Percentiles rank a stretch among this genome's conserved stretches.
These are phyloP conservation scores for Camptogramma bilineatum DNA, from an alignment of 2,888 invertebrate species.

Conservation along the genomic window DNA sequence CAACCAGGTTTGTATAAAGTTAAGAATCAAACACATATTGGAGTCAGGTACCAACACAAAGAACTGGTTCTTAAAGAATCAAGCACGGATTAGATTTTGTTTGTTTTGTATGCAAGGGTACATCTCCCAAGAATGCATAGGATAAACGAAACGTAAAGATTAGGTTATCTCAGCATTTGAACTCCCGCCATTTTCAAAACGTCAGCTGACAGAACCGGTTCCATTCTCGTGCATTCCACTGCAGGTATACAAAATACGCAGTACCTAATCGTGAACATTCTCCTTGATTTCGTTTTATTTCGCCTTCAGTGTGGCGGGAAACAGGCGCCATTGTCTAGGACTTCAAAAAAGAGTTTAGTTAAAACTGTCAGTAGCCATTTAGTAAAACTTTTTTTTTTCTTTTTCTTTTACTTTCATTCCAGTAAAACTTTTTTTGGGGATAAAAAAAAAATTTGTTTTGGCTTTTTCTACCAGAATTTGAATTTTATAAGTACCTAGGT, in stretches of 20 bases:
- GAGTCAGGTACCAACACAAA: too few species aligned
- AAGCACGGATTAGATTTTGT: too few species aligned
- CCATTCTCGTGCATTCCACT: constrained; percentile 65
- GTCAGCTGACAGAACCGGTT: constrained; percentile 80
- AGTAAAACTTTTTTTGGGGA: too few species aligned
- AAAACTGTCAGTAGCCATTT: constrained; percentile 17
- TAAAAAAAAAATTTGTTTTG: too few species aligned
- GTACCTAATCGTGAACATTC: constrained; percentile 64
- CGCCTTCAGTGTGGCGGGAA: constrained; percentile 27
- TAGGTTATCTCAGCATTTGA: constrained; percentile 42
- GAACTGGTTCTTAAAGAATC: too few species aligned
- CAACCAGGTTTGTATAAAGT: too few species aligned
- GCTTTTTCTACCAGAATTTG: too few species aligned
- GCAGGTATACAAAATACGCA: constrained; percentile 62
- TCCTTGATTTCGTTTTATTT: constrained; percentile 60
- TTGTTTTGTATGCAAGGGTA: too few species aligned
- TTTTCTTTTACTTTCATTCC: constrained; percentile 5
- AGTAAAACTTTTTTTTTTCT: constrained; percentile 15
- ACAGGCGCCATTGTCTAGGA: constrained; percentile 11
- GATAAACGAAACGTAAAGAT: constrained; percentile 44
- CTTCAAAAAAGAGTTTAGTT: neutral
- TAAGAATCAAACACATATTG: too few species aligned
- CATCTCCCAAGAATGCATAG: constrained; percentile 27
- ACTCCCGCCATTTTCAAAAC: constrained; percentile 64
- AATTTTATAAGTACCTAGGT: too few species aligned